Percentiles rank a stretch among this genome's conserved stretches.
Conservation (phyloP, 2,113 vertebrate genomes). For the Dasyornis broadbenti region DNA sequence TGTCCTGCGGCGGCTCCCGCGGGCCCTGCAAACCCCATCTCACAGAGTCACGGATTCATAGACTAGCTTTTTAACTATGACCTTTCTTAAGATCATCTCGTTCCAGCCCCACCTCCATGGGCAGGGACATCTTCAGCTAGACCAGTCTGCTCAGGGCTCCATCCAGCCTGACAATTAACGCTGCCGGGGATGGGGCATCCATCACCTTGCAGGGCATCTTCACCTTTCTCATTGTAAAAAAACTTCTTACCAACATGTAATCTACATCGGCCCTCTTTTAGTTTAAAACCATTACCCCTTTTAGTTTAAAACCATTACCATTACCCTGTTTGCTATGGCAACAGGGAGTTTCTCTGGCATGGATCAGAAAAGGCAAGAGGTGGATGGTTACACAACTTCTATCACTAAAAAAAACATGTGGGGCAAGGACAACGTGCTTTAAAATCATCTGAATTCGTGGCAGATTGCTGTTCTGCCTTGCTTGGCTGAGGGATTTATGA, state of each 20-base stretch:
- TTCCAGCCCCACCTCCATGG: fast-evolving
- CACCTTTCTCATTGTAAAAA: background rate
- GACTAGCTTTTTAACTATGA: background rate
- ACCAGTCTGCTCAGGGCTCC: background rate
- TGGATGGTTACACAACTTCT: background rate
- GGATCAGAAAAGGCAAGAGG: background rate
- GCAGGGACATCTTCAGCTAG: background rate
- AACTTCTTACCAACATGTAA: background rate
- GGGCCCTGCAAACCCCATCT: background rate
- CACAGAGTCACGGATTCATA: background rate
- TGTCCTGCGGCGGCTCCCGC: fast-evolving
- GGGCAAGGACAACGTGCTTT: background rate
- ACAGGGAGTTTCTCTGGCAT: background rate
- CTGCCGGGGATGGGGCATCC: background rate
- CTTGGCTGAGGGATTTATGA: background rate
- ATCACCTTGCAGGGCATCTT: background rate
- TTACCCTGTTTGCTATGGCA: background rate
- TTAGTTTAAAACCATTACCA: background rate
- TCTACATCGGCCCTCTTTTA: background rate
- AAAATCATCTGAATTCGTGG: background rate
- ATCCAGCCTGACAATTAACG: background rate
- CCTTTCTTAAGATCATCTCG: background rate
- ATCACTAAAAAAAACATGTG: background rate
- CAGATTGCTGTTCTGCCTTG: background rate
- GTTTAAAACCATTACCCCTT: background rate